Evolutionary conservation across 2,888 invertebrate species (phyloP), one percentile per base, ranked within the genome.

Genomic region (Leptopilina drosophilae): DNA sequence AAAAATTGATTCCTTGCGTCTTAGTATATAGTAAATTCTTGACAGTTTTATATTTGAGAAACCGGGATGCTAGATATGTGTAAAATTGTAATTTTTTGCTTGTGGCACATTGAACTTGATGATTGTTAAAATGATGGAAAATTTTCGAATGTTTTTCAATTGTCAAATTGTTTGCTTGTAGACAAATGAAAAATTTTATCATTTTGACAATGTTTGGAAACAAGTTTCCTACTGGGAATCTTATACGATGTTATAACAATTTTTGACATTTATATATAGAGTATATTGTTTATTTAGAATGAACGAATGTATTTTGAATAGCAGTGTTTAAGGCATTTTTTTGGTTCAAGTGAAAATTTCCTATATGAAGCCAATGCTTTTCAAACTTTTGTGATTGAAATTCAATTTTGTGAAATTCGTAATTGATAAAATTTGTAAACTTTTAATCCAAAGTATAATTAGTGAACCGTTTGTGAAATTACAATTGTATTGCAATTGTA

Each of bases 31-130:
- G 49, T 49, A 11, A 4, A 49, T 11, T 49, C 49, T 49, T 49
- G 49, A 49, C 11, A 33, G n/a, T 69, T 53, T 14, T 26, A 8
- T 53, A 69, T 53, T 53, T 53, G 12, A 9, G 53, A 69, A 53
- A 49, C 6, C 64, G 1, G 20, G 20, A 20, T 26, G 64, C 8
- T 12, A 64, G 26, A 26, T 26, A 49, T 69, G 8, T 69, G 26
- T 46, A 26, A 12, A 33, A 53, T 69, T 49, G 42, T 46, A 42
- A 15, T 69, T 26, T 69, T 69, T 8, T 33, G 69, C 53, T 69
- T 14, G 49, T 69, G 26, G 53, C 49, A 49, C 26, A 33, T 1
- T 26, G 33, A 26, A 69, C 53, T 20, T 0, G 12, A 56, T 56
- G 56, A 49, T 26, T 69, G 20, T 14, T 69, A 26, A 33, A 69